Evolutionary conservation across 2,113 vertebrate species (phyloP).

Genomic region (Sapajus apella): DNA sequence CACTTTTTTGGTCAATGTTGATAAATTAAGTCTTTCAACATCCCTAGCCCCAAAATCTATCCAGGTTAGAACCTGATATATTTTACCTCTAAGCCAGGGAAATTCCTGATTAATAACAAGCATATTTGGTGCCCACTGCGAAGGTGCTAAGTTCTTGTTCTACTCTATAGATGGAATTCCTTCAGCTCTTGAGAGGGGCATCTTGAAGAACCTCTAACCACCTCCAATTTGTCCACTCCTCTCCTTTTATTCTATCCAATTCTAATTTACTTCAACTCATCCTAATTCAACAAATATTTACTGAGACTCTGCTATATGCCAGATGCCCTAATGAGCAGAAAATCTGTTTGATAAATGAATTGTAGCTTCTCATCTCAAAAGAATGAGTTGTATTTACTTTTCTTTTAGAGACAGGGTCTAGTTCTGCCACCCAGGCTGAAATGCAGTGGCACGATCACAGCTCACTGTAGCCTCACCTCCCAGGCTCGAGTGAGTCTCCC

Average conservation of each 20-base stretch:
- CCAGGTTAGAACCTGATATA: background rate
- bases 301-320: background rate
- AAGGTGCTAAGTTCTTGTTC: background rate
- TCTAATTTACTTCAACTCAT: background rate
- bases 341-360: background rate
- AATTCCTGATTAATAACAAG: background rate
- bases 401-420: background rate
- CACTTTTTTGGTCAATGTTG: background rate
- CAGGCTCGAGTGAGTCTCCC: too few species aligned
- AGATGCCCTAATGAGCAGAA: background rate
- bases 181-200: background rate
- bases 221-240: background rate
- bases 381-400: background rate
- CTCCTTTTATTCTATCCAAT: background rate
- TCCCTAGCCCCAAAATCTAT: background rate
- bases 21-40: background rate
- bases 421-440: too few species aligned
- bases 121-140: background rate
- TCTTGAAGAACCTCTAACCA: background rate
- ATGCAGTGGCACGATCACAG: too few species aligned
- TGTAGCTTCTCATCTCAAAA: background rate
- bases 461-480: too few species aligned
- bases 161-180: background rate
- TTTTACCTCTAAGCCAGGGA: background rate
- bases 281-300: background rate